phyloP scores from a whole-genome alignment of 2,797 vertebrate genomes.

The Tympanoctomys barrerae region DNA sequence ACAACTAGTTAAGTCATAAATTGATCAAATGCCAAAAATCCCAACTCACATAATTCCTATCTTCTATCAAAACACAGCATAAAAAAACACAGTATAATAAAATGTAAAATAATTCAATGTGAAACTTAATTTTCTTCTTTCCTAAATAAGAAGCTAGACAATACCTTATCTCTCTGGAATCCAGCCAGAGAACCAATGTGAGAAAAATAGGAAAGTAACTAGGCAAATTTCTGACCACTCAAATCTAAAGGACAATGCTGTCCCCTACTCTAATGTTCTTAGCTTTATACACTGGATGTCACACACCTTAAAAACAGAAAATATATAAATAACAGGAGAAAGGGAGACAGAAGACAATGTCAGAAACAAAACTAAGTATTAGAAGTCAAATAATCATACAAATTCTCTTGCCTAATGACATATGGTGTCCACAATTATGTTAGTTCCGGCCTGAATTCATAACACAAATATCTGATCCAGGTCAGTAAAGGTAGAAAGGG shows the following conservation, averaged over 20 bases:
- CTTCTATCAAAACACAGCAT: slow-evolving; percentile 45
- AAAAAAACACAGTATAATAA: slow-evolving; percentile 53
- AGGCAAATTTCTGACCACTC: not conserved
- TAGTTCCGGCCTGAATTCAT: slow-evolving; percentile 42
- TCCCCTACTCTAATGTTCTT: not conserved
- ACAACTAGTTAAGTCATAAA: slow-evolving; percentile 35
- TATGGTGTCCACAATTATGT: not conserved
- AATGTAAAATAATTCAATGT: slow-evolving; percentile 63
- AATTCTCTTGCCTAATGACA: slow-evolving; percentile 11
- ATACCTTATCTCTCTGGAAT: slow-evolving; percentile 63
- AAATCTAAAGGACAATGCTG: slow-evolving; percentile 43
- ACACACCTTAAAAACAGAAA: slow-evolving; percentile 18
- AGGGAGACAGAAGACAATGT: not conserved
- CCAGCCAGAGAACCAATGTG: slow-evolving; percentile 57
- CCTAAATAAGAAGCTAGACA: slow-evolving; percentile 61
- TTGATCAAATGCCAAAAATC: slow-evolving; percentile 58
- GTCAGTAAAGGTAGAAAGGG: not conserved
- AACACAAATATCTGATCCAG: not conserved
- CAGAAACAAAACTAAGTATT: slow-evolving; percentile 44
- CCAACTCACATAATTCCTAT: slow-evolving; percentile 56
- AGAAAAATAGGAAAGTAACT: slow-evolving; percentile 14
- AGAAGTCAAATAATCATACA: slow-evolving; percentile 39
- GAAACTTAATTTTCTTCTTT: slow-evolving; percentile 66
- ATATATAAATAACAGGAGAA: not conserved
- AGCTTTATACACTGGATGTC: slow-evolving; percentile 8